Evolutionary conservation across 2,888 invertebrate genomes (phyloP), one percentile per base, ranked within the genome.

Genomic region (Oegoconia quadripuncta): DNA sequence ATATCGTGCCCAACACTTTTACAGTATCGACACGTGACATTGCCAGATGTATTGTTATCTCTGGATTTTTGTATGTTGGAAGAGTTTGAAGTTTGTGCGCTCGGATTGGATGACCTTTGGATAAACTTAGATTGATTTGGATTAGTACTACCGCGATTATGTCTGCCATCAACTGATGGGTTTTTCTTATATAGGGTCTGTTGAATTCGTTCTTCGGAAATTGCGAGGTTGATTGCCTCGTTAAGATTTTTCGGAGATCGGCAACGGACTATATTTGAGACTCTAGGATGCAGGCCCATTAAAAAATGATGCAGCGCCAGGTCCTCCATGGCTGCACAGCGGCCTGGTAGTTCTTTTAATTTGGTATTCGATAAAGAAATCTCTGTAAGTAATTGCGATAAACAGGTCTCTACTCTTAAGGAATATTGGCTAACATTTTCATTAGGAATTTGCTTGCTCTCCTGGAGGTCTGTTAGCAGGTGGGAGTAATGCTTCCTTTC

Each of bases 261-360:
- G 25, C 50, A 39, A 9, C 50, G 29, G 1, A 52, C 34, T 2
- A 52, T 29, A 12, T 28, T 45, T 0, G 45, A 52, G 2, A 49
- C 32, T 5, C 32, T 26, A 5, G 52, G 39, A 2, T 33, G 17
- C 2, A 52, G 25, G 1, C 47, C 48, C 22, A 45, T 35, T 4
- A 34, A 11, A 29, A 49, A 49, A n/a, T 37, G 38, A 12, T 55
- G 47, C 0, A 59, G 42, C 7, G 53, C 56, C 13, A 59, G 14
- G 2, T 55, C 60, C 18, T 57, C 50, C 54, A 57, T 58, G 1
- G 55, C 51, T 3, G 55, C 55, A 1, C 43, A 46, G 0, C 55
- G 42, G 2, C 54, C 59, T 1, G 41, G 3, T 6, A 58, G n/a
- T 41, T 55, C 55, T 15, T 25, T 31, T n/a, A n/a, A n/a, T 3